Conservation (phyloP, 2,113 vertebrate genomes). For the Callipepla squamata region DNA sequence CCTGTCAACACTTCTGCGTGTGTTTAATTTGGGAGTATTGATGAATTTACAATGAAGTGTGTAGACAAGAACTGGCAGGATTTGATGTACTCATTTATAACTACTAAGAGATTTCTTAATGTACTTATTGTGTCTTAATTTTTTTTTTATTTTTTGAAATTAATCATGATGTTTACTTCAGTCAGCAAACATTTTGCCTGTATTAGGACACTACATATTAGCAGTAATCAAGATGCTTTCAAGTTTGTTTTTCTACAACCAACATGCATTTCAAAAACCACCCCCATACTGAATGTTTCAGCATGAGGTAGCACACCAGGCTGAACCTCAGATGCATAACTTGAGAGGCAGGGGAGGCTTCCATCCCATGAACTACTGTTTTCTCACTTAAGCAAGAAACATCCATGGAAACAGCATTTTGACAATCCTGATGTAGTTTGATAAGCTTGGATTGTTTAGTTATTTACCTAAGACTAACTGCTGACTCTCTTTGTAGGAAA, state of each 20-base stretch:
- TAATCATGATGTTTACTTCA: neutral
- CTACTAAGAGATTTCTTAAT: conserved; percentile 42
- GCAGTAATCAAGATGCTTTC: neutral
- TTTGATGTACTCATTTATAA: neutral
- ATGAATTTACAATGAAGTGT: neutral
- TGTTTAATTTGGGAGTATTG: conserved; percentile 1
- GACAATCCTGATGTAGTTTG: neutral
- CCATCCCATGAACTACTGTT: neutral
- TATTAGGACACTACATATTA: neutral
- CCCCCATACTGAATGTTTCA: neutral
- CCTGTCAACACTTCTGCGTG: conserved; percentile 17
- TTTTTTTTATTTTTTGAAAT: neutral
- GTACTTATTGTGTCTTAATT: conserved; percentile 41
- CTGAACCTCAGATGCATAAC: neutral
- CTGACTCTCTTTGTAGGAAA: neutral
- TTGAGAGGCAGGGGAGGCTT: neutral
- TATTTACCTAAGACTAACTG: neutral
- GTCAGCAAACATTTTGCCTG: neutral
- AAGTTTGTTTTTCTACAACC: neutral
- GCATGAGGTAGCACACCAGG: neutral
- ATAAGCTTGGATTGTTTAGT: neutral
- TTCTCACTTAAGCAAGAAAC: neutral
- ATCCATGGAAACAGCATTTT: neutral
- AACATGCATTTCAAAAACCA: neutral
- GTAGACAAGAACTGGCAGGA: conserved; percentile 11